Percentiles rank a stretch among this genome's conserved stretches.
These are phyloP conservation scores for Hylaeus anthracinus DNA, from an alignment of 1,140 invertebrate genomes.

Conservation along the genomic window DNA sequence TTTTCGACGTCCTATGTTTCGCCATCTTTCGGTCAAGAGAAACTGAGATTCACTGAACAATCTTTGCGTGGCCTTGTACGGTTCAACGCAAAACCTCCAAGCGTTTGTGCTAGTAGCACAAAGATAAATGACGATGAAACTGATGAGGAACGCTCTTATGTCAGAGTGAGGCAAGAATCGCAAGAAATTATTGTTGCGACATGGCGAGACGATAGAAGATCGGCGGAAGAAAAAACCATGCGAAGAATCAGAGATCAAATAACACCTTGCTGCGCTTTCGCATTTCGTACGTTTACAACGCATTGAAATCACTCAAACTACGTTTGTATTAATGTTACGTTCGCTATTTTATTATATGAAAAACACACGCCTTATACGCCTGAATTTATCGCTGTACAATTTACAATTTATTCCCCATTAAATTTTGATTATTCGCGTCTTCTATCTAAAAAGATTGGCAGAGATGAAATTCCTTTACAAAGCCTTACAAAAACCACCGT, in stretches of 20 bases:
- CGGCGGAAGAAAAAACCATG: conserved; percentile 39
- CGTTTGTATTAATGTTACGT: too few species aligned
- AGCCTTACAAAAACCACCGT: background rate
- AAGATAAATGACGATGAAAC: conserved; percentile 22
- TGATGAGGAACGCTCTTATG: background rate
- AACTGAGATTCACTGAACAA: conserved; percentile 53
- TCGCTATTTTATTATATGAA: too few species aligned
- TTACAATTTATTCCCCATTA: background rate
- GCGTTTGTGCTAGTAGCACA: conserved; percentile 15
- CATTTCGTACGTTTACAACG: background rate
- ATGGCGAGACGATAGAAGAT: conserved; percentile 35
- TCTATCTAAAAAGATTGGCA: background rate
- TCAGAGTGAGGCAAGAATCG: conserved; percentile 38
- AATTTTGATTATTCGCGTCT: background rate
- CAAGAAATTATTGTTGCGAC: conserved; percentile 14
- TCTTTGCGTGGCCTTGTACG: background rate
- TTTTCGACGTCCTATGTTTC: background rate
- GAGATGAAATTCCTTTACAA: background rate
- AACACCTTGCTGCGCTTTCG: background rate
- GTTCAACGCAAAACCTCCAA: background rate
- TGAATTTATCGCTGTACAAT: background rate
- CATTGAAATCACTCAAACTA: background rate
- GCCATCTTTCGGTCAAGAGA: background rate
- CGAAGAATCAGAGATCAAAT: conserved; percentile 18
- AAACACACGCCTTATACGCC: too few species aligned